Evolutionary conservation across 1,140 invertebrate species (phyloP), one percentile per base, ranked within the genome.

Genomic region (Listronotus oregonensis): DNA sequence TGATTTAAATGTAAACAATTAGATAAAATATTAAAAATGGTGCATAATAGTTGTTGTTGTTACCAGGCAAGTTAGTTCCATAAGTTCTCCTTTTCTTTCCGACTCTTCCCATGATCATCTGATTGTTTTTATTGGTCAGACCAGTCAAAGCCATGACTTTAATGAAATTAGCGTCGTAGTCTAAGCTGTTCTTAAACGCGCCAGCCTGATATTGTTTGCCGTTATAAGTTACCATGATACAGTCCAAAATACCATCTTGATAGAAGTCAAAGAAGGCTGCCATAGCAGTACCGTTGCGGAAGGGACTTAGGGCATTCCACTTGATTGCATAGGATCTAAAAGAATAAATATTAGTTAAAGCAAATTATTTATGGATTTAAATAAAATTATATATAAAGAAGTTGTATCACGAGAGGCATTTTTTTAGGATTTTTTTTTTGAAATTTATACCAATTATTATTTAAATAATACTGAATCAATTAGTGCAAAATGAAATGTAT

Each of bases 81-180:
- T 91, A 97, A 1, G 93, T 94, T 52, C 88, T 81, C 71, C 88
- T 86, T 67, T 88, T 89, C 39, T 88, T 87, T 4, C 89, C 88
- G n/a, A 91, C 79, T 17, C 87, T 84, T 5, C 88, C 89, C 59
- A 87, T 85, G 12, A 86, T 85, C 50, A 86, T 85, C 0, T 88
- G 86, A 76, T 88, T 86, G 72, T 85, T 83, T 59, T 85, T 84
- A 76, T 91, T 91, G n/a, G 84, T 86, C 17, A 90, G 78, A 7
- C 94, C 94, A 67, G 92, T 94, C 0, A 95, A 83, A 14, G 97
- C 95, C 85, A 96, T 92, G 0, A 97, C 93, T 82, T 97, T 98
- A 0, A 98, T 86, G 73, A 98, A 98, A 79, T 95, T 96, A 0
- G 95, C 94, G 80, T 97, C 95, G 77, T 95, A 95, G 71, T 95